These are phyloP conservation scores for Callorhinus ursinus DNA, from an alignment of 2,113 vertebrate species.

Conservation along the genomic window DNA sequence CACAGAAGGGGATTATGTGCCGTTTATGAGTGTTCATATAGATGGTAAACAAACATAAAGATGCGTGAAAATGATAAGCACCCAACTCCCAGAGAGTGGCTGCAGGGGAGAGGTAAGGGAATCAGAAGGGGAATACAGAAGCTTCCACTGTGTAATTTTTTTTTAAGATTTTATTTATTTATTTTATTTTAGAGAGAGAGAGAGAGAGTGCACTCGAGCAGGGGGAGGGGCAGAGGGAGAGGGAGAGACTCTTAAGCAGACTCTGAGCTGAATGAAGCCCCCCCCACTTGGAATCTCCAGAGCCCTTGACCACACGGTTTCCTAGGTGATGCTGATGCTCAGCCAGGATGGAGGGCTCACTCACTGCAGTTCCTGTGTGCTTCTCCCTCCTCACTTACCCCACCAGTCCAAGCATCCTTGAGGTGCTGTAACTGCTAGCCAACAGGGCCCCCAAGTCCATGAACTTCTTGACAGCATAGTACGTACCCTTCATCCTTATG, in stretches of 20 bases:
- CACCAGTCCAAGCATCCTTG: fast-evolving
- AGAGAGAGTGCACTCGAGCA: not conserved
- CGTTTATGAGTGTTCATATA: too few relatives aligned
- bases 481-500: not conserved
- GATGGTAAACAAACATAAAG: not conserved
- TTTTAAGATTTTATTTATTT: not conserved
- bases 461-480: not conserved
- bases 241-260: not conserved
- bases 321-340: not conserved
- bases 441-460: not conserved
- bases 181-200: not conserved
- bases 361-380: too few relatives aligned
- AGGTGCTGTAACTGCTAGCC: not conserved
- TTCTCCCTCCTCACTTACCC: not conserved
- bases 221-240: not conserved
- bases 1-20: not conserved
- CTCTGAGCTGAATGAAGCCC: not conserved
- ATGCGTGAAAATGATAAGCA: not conserved
- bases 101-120: not conserved
- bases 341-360: not conserved
- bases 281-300: not conserved
- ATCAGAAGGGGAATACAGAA: not conserved
- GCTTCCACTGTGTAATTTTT: not conserved
- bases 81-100: not conserved
- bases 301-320: not conserved